Percentiles rank a stretch among this genome's conserved stretches.
phyloP scores from a whole-genome alignment of 2,113 vertebrate genomes.

The Labeo catla region DNA sequence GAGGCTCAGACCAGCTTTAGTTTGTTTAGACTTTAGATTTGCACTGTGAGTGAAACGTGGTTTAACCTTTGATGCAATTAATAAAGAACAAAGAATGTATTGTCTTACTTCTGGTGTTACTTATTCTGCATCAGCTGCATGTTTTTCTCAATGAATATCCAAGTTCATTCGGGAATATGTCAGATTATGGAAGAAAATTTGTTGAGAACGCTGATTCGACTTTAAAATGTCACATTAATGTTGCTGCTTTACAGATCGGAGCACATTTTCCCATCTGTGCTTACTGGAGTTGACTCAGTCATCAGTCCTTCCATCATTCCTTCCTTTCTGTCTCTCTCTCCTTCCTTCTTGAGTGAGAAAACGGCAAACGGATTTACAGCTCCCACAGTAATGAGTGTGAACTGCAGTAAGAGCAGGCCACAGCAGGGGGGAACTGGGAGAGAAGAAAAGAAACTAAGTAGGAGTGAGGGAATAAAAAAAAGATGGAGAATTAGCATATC shows the following conservation, averaged over 20 bases:
- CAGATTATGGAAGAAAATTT: neutral
- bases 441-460: neutral
- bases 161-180: neutral
- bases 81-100: neutral
- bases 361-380: conserved; percentile 32
- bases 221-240: conserved; percentile 21
- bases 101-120: too few relatives aligned
- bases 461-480: neutral
- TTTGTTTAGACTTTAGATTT: neutral
- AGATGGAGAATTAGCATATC: conserved; percentile 12
- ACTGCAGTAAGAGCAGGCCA: neutral
- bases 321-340: conserved; percentile 17
- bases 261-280: conserved; percentile 39
- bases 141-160: neutral
- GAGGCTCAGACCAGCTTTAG: conserved; percentile 16
- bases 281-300: conserved; percentile 40
- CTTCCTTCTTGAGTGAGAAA: conserved; percentile 10
- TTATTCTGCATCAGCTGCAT: neutral
- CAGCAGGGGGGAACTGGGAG: neutral
- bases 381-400: conserved; percentile 37
- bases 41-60: neutral
- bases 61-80: neutral
- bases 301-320: conserved; percentile 12
- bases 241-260: neutral
- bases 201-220: neutral